Conservation (phyloP, 2,888 invertebrate species). For the Hydraecia micacea region DNA sequence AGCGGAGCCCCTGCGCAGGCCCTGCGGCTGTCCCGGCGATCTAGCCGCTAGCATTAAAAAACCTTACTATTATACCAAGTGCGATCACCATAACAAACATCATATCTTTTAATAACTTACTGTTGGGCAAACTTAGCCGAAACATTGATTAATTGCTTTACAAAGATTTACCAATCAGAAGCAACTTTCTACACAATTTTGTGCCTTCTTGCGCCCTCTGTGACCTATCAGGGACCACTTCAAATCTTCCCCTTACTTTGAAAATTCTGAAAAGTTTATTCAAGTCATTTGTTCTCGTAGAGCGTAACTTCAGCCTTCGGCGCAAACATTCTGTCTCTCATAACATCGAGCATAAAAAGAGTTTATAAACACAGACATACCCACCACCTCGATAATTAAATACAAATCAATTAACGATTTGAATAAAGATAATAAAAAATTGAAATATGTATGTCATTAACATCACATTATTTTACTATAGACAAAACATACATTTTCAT, state of each 20-base stretch:
- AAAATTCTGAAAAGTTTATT: neutral
- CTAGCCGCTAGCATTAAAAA: slow-evolving; percentile 71
- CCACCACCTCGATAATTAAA: neutral
- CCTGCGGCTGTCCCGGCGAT: slow-evolving; percentile 71
- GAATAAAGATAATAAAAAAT: slow-evolving; percentile 9
- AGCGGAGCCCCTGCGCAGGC: slow-evolving; percentile 39
- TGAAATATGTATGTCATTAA: slow-evolving; percentile 6
- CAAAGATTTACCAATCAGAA: neutral
- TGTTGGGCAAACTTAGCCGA: neutral
- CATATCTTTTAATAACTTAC: slow-evolving; percentile 61
- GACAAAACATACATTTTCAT: neutral
- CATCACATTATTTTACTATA: neutral
- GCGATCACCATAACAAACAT: slow-evolving; percentile 63
- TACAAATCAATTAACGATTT: slow-evolving; percentile 20
- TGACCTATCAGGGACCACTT: neutral
- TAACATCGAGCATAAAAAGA: neutral
- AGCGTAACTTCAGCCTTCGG: neutral
- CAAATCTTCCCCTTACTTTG: neutral
- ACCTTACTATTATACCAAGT: slow-evolving; percentile 75
- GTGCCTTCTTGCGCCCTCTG: neutral
- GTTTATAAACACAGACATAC: neutral
- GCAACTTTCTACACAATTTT: neutral
- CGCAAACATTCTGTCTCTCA: neutral
- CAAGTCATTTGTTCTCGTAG: neutral
- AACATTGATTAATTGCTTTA: neutral